These are phyloP conservation scores for Parochlus steinenii DNA, from an alignment of 2,888 invertebrate species.

Conservation along the genomic window DNA sequence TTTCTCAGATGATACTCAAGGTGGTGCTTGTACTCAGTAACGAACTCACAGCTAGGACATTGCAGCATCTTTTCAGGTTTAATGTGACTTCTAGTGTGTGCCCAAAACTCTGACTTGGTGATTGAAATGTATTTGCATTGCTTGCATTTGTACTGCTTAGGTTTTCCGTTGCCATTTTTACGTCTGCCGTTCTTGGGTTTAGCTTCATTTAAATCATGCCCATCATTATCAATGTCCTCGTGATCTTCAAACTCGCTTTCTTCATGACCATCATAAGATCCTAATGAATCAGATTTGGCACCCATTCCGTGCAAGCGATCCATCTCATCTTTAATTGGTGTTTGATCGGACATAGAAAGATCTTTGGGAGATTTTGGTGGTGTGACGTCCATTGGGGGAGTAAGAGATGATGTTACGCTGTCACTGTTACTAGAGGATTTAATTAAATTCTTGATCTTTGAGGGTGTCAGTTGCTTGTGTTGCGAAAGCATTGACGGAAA, in stretches of 20 bases:
- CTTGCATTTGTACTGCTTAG: conserved; percentile 83
- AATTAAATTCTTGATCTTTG: conserved; percentile 3
- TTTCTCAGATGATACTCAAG: conserved; percentile 92
- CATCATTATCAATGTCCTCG: conserved; percentile 33
- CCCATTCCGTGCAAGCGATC: conserved; percentile 6
- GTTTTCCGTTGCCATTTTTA: conserved; percentile 63
- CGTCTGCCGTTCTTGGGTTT: conserved; percentile 39
- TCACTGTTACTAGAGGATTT: not conserved
- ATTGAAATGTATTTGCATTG: conserved; percentile 73
- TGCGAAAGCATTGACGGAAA: conserved; percentile 24
- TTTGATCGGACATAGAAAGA: conserved; percentile 16
- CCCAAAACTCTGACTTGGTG: conserved; percentile 88
- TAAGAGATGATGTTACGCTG: conserved; percentile 14
- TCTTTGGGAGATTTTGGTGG: conserved; percentile 30
- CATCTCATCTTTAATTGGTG: conserved; percentile 20
- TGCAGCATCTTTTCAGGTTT: conserved; percentile 80
- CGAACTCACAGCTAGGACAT: conserved; percentile 89
- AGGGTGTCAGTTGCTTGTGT: conserved; percentile 17
- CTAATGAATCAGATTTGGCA: conserved; percentile 16
- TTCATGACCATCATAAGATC: conserved; percentile 22
- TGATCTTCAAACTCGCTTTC: conserved; percentile 20
- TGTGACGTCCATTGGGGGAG: conserved; percentile 30
- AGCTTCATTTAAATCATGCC: conserved; percentile 33
- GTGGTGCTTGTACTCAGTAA: conserved; percentile 98
- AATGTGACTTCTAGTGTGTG: conserved; percentile 79